Evolutionary conservation across 1,140 invertebrate species (phyloP), one percentile per base, ranked within the genome.

Genomic region (Rhyacophila brunnea): DNA sequence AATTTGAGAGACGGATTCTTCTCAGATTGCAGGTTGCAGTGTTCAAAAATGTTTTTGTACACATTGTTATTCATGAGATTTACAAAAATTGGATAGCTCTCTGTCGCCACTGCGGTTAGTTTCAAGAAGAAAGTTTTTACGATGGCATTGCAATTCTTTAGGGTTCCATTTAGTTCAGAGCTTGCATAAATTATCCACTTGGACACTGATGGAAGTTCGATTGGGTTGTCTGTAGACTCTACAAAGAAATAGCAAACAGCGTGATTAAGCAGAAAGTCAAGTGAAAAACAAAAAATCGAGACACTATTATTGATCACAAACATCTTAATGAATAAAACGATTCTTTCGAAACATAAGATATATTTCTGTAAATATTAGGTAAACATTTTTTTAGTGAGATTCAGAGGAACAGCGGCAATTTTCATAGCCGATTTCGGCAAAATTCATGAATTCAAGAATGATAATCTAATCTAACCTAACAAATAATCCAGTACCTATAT

Each of bases 1-100:
- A 84, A 73, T 68, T 85, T 86, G n/a, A 85, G 68, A 1, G 80
- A 82, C 0, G 83, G 80, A 19, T 74, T 70, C 46, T 73, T 55
- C 17, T 70, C 51, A 38, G 67, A 60, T 18, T 64, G 52, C 17
- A 77, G 62, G 47, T 75, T 67, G 53, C 74, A 73, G 13, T 70
- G 60, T 51, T 47, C 44, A 9, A 71, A 71, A 1, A 80, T 40
- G 45, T 70, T 72, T 46, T 74, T 66, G 38, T 72, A 79, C 0
- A 80, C 54, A 53, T 80, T 66, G 45, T 71, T 67, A 52, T 75
- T 70, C 10, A 73, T 72, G 6, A 79, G 75, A 35, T 40, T 58
- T 15, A 44, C 36, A 17, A 74, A 51, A 54, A 72, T 65, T 64
- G 67, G 67, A 46, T 72, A 68, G 19, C 74, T 71, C 18, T 60